Conservation (phyloP, 2,113 vertebrate species). For the Recurvirostra avosetta region DNA sequence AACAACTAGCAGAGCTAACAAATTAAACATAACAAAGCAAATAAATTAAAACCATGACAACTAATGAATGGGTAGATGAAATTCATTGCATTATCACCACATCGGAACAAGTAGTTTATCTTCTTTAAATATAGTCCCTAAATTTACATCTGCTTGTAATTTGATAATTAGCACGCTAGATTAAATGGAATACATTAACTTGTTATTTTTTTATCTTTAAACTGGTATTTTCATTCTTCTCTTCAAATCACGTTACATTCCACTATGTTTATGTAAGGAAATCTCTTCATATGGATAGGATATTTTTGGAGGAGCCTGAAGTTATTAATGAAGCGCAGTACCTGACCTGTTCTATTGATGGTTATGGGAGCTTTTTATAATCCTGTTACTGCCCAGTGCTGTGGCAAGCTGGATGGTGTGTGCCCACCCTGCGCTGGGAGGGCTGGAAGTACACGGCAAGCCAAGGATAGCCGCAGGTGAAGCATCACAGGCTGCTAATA, state of each 20-base stretch:
- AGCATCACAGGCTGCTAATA: background rate
- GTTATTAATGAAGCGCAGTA: background rate
- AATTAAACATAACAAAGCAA: background rate
- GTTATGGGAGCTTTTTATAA: background rate
- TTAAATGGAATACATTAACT: background rate
- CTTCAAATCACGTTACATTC: background rate
- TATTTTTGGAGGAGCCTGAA: background rate
- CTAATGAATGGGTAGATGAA: background rate
- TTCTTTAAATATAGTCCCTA: background rate
- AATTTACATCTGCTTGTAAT: constrained; percentile 2
- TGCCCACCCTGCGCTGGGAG: background rate
- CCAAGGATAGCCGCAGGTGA: background rate
- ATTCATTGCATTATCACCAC: background rate
- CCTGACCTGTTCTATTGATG: background rate
- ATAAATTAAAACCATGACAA: background rate
- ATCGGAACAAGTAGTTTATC: background rate
- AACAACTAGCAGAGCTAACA: background rate
- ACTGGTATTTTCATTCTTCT: background rate
- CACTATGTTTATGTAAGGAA: background rate
- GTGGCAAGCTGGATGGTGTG: background rate
- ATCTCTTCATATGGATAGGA: accelerated
- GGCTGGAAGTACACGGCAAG: background rate
- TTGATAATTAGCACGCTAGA: background rate
- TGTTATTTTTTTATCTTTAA: background rate
- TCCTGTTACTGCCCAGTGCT: background rate